A percentile compares a stretch with the other conserved stretches of the same genome.
phyloP scores from a whole-genome alignment of 2,888 invertebrate species.

The Cerastis leucographa region DNA sequence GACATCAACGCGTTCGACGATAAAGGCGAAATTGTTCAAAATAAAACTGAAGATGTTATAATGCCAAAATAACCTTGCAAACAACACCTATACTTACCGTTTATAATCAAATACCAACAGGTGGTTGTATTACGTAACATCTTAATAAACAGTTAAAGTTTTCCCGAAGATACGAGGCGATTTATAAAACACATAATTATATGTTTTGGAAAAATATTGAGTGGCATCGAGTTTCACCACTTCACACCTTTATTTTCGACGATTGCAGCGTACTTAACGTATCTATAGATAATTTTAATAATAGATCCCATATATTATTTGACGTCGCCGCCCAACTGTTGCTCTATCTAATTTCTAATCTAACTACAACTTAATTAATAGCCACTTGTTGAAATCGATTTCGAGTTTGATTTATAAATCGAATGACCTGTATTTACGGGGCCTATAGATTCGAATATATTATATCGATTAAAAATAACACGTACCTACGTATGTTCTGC shows the following conservation, averaged over 20 bases:
- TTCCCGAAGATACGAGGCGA: conserved; percentile 65
- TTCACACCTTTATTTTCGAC: conserved; percentile 75
- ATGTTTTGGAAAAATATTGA: conserved; percentile 69
- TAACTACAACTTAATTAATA: conserved; percentile 91
- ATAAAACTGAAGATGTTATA: conserved; percentile 1
- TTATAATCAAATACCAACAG: conserved; percentile 63
- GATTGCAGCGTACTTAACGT: conserved; percentile 63
- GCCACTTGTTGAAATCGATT: conserved; percentile 91
- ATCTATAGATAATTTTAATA: conserved; percentile 68
- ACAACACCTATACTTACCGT: conserved; percentile 26
- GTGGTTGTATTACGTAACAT: conserved; percentile 68
- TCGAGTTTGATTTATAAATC: conserved; percentile 89
- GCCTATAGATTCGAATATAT: conserved; percentile 82
- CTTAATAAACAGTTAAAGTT: conserved; percentile 65
- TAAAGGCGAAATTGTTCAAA: neutral
- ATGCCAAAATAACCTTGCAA: conserved; percentile 51
- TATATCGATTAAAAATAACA: conserved; percentile 80
- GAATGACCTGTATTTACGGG: conserved; percentile 87
- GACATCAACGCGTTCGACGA: conserved; percentile 59
- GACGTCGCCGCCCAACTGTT: conserved; percentile 83
- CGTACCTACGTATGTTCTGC: conserved; percentile 69
- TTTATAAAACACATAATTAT: conserved; percentile 66
- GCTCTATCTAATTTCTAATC: conserved; percentile 89
- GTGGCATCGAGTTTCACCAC: conserved; percentile 73
- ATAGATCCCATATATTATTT: conserved; percentile 81